Evolutionary conservation across 2,888 invertebrate genomes (phyloP).

Genomic region (Tetropium fuscum): DNA sequence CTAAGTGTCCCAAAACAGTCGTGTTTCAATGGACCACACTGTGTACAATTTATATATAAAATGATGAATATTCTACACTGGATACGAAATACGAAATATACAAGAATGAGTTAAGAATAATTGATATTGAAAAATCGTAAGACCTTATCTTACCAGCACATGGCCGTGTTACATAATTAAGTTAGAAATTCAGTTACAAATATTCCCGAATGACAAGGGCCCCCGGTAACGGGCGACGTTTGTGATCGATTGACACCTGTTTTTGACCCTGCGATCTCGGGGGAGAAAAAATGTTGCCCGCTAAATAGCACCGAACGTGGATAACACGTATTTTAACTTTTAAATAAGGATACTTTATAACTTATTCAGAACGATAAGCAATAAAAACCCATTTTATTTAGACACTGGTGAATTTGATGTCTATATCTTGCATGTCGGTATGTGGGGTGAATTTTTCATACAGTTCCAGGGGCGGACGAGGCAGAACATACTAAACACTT

Average conservation of each 20-base stretch:
- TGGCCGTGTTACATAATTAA: no score
- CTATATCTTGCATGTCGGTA: no score
- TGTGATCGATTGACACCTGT: slow-evolving; percentile 50
- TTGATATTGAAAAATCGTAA: no score
- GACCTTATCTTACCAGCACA: no score
- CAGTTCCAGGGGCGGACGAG: no score
- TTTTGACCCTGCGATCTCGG: slow-evolving; percentile 51
- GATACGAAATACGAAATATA: no score
- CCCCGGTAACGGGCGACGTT: not conserved
- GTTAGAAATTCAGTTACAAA: not conserved
- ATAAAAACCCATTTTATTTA: slow-evolving; percentile 42
- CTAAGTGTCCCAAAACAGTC: no score
- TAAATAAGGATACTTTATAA: slow-evolving; percentile 42
- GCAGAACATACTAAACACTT: no score
- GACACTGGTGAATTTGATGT: slow-evolving; percentile 34
- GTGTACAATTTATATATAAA: no score
- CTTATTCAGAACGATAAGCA: slow-evolving; percentile 43
- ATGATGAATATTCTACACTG: no score
- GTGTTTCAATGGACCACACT: no score
- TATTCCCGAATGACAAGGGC: not conserved
- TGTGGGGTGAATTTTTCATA: slow-evolving; percentile 22
- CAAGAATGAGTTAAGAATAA: no score
- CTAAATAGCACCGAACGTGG: slow-evolving; percentile 8
- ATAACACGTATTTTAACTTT: slow-evolving; percentile 41
- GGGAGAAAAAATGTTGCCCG: slow-evolving; percentile 37